A percentile compares a stretch with the other conserved stretches of the same genome.
Evolutionary conservation across 1,140 invertebrate genomes (phyloP).

Genomic region (Brachionus rotundiformis): DNA sequence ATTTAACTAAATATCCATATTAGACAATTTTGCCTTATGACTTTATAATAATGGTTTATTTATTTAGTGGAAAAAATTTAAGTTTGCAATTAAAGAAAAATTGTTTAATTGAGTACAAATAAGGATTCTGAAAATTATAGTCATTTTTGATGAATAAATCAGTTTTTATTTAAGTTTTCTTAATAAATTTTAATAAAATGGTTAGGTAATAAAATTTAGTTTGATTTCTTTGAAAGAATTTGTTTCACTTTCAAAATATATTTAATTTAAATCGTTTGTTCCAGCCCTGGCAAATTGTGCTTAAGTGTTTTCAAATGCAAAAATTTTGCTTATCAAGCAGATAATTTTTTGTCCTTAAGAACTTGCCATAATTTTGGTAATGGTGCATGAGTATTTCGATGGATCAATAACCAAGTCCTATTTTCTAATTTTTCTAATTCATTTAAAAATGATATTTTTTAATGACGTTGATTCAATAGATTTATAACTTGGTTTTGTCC

Average conservation of each 20-base stretch:
- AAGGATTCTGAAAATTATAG: constrained; percentile 1
- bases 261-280: not conserved
- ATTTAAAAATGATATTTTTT: not conserved
- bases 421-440: not conserved
- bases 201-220: not conserved
- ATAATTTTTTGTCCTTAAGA: not conserved
- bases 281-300: not conserved
- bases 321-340: too few species aligned
- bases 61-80: constrained; percentile 39
- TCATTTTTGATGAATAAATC: constrained; percentile 30
- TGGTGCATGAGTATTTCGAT: constrained; percentile 6
- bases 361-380: not conserved
- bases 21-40: constrained; percentile 7
- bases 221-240: not conserved
- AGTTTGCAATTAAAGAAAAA: constrained; percentile 41
- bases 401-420: not conserved
- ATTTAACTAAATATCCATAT: not conserved
- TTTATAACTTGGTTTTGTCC: constrained; percentile 23
- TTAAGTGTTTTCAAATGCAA: not conserved
- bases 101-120: constrained; percentile 35
- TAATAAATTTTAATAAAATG: constrained; percentile 13
- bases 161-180: constrained; percentile 20
- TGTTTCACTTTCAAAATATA: too few species aligned
- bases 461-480: not conserved
- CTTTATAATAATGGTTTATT: constrained; percentile 4